These are phyloP conservation scores for Platorchestia sp. DNA, from an alignment of 1,140 invertebrate species.

Conservation along the genomic window DNA sequence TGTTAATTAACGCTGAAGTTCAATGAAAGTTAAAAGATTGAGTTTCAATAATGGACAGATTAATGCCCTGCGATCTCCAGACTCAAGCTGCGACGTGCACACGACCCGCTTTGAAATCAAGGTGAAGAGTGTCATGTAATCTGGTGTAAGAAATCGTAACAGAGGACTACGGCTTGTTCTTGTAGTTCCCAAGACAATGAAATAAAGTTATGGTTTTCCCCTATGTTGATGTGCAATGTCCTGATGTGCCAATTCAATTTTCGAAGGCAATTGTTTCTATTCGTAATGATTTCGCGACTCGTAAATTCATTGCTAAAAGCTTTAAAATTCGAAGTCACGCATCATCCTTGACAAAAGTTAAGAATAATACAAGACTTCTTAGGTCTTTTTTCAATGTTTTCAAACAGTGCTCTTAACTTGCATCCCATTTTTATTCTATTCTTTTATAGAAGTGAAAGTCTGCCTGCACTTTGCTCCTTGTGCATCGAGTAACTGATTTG, in stretches of 20 bases:
- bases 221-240: no score
- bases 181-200: no score
- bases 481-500: neutral
- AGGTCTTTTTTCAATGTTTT: neutral
- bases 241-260: neutral
- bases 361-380: neutral
- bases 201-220: neutral
- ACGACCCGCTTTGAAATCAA: no score
- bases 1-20: no score
- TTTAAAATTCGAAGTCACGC: neutral
- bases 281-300: neutral
- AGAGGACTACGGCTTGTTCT: no score
- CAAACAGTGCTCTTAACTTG: neutral
- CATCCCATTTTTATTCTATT: neutral
- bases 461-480: neutral
- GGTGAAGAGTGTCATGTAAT: no score
- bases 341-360: neutral
- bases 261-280: neutral
- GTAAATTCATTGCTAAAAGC: neutral
- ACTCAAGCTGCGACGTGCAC: no score
- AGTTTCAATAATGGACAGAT: no score
- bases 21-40: no score
- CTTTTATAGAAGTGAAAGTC: neutral
- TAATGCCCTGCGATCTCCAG: no score
- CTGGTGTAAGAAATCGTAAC: no score